Evolutionary conservation across 2,113 vertebrate genomes (phyloP).

Genomic region (Tapirus terrestris): DNA sequence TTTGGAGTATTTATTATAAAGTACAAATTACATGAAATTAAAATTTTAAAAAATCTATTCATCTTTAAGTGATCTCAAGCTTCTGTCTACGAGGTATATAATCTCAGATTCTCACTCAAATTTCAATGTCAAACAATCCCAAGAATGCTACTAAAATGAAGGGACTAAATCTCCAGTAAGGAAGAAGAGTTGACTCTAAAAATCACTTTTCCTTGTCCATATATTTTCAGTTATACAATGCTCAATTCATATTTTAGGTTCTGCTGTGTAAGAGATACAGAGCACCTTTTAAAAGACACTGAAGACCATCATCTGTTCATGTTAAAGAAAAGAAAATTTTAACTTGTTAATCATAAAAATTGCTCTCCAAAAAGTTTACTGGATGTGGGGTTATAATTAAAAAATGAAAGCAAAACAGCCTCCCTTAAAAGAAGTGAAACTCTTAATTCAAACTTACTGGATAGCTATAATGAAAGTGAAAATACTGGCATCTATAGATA

Average conservation of each 20-base stretch:
- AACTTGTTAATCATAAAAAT: constrained; percentile 75
- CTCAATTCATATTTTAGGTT: constrained; percentile 56
- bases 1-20: not conserved
- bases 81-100: not conserved
- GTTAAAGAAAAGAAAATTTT: constrained; percentile 46
- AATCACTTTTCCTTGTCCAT: not conserved
- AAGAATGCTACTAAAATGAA: not conserved
- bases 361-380: constrained; percentile 55
- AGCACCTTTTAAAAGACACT: constrained; percentile 63
- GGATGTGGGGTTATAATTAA: constrained; percentile 62
- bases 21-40: not conserved
- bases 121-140: not conserved
- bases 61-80: not conserved
- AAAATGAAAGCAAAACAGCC: constrained; percentile 63
- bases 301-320: constrained; percentile 75
- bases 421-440: constrained; percentile 42
- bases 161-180: not conserved
- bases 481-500: constrained; percentile 34
- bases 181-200: not conserved
- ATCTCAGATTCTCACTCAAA: not conserved
- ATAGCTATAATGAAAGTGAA: constrained; percentile 34
- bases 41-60: not conserved
- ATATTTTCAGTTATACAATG: constrained; percentile 12
- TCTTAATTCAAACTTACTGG: constrained; percentile 57
- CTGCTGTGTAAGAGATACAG: constrained; percentile 45